Conservation (phyloP, 2,888 invertebrate species). For the Globia sparganii region DNA sequence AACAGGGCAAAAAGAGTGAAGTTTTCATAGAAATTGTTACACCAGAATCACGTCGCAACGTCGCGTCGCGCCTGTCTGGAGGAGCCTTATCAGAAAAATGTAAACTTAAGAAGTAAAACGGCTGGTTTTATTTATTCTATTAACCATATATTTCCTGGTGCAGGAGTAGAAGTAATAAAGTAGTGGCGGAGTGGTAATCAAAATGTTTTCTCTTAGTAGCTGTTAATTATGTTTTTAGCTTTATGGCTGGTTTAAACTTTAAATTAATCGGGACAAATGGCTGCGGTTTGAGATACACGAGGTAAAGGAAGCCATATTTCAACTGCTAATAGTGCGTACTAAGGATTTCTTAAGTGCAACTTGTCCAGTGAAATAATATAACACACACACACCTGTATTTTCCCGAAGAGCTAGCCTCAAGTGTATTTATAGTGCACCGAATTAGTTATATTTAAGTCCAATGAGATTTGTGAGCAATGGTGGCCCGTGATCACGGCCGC, state of each 20-base stretch:
- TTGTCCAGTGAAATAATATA: no score
- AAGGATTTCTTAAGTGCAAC: no score
- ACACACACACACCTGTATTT: no score
- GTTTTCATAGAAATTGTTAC: background rate
- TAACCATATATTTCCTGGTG: constrained; percentile 59
- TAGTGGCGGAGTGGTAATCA: constrained; percentile 51
- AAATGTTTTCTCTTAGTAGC: constrained; percentile 53
- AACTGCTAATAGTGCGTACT: background rate
- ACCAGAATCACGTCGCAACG: background rate
- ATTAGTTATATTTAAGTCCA: no score
- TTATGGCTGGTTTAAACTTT: constrained; percentile 37
- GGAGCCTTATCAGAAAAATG: constrained; percentile 42
- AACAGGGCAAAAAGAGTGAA: background rate
- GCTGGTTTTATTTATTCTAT: constrained; percentile 58
- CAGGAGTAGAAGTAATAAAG: constrained; percentile 54
- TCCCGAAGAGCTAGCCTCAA: no score
- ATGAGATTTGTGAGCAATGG: no score
- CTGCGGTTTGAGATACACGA: constrained; percentile 12
- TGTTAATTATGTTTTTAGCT: constrained; percentile 53
- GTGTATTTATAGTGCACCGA: no score
- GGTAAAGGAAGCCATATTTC: background rate
- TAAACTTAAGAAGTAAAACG: constrained; percentile 55
- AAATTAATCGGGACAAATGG: constrained; percentile 20
- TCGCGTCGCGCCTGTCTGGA: background rate
- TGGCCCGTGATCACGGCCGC: no score